Evolutionary conservation across 2,888 invertebrate species (phyloP).

Genomic region (Ectobius pallidus): DNA sequence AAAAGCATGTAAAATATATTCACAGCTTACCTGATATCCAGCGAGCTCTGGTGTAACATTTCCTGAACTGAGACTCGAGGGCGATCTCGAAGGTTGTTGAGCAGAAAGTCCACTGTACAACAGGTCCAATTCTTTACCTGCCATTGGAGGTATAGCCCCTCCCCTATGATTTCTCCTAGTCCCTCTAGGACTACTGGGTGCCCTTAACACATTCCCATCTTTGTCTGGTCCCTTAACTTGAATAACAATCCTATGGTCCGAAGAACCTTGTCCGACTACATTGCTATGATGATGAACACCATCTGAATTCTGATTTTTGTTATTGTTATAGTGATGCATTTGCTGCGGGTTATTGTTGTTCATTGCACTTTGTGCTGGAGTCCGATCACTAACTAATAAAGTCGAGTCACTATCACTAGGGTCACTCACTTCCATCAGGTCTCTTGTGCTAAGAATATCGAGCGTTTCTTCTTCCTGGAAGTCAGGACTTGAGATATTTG

Average conservation of each 20-base stretch:
- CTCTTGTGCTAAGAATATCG: conserved; percentile 77
- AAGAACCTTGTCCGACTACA: conserved; percentile 50
- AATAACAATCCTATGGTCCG: conserved; percentile 84
- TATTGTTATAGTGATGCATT: conserved; percentile 21
- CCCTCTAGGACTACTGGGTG: conserved; percentile 32
- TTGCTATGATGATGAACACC: conserved; percentile 5
- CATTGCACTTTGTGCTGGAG: conserved; percentile 25
- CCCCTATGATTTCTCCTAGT: conserved; percentile 15
- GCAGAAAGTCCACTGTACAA: conserved; percentile 21
- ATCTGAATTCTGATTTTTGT: conserved; percentile 31
- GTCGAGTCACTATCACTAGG: conserved; percentile 90
- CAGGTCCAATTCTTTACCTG: conserved; percentile 27
- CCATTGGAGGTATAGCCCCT: conserved; percentile 2
- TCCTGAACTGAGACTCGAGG: conserved; percentile 34
- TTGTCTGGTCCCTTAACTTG: conserved; percentile 64
- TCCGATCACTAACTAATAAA: conserved; percentile 70
- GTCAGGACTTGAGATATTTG: conserved; percentile 89
- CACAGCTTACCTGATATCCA: conserved; percentile 62
- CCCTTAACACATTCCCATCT: conserved; percentile 21
- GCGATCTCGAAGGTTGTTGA: conserved; percentile 28
- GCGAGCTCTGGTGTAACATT: conserved; percentile 61
- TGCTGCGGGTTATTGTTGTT: conserved; percentile 26
- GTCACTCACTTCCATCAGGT: conserved; percentile 85
- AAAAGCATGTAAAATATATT: neutral
- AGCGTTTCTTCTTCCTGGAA: conserved; percentile 87